Evolutionary conservation across 2,888 invertebrate genomes (phyloP).

Genomic region (Zhengitettix transpicula): DNA sequence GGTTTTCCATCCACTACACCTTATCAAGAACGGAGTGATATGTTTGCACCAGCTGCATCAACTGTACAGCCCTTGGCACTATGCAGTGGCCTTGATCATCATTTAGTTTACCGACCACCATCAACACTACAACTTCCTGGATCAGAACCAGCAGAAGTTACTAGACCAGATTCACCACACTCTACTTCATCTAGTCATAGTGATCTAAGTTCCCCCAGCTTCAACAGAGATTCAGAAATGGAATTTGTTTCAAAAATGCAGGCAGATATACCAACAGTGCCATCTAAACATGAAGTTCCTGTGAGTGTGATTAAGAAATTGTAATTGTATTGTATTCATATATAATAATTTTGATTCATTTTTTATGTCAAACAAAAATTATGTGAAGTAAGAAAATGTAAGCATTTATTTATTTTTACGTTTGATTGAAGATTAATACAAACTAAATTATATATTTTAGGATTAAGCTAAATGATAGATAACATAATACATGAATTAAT

Average conservation of each 20-base stretch:
- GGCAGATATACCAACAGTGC: too few species aligned
- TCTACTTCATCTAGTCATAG: slow-evolving; percentile 57
- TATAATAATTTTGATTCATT: too few species aligned
- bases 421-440: too few species aligned
- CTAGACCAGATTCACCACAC: slow-evolving; percentile 32
- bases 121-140: slow-evolving; percentile 74
- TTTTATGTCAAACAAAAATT: too few species aligned
- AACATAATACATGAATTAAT: too few species aligned
- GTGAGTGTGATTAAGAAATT: slow-evolving; percentile 13
- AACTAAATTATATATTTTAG: too few species aligned
- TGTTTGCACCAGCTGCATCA: background rate
- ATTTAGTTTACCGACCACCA: slow-evolving; percentile 78
- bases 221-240: slow-evolving; percentile 49
- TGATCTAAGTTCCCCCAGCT: slow-evolving; percentile 50
- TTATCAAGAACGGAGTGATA: slow-evolving; percentile 2
- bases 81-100: slow-evolving; percentile 28
- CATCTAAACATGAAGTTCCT: too few species aligned
- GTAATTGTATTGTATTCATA: too few species aligned
- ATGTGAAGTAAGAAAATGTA: too few species aligned
- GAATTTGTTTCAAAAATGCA: slow-evolving; percentile 28
- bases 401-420: too few species aligned
- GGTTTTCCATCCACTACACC: slow-evolving; percentile 11
- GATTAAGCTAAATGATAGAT: too few species aligned
- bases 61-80: slow-evolving; percentile 22
- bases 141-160: slow-evolving; percentile 26